phyloP scores from a whole-genome alignment of 2,888 invertebrate genomes.

The Heliconius ismenius region DNA sequence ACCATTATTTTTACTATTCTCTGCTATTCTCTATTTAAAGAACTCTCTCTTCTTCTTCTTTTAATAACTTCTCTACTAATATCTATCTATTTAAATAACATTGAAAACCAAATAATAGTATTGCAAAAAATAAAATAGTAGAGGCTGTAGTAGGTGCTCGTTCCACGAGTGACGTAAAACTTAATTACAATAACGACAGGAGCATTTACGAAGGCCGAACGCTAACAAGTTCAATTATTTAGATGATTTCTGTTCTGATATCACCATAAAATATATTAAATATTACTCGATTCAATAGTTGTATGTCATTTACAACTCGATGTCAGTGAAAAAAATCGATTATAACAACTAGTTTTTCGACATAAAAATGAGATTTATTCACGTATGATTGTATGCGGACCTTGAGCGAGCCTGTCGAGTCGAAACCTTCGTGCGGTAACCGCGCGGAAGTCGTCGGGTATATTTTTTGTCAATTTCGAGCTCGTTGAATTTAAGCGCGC shows the following conservation, averaged over 20 bases:
- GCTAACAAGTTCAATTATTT: constrained; percentile 76
- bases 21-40: constrained; percentile 23
- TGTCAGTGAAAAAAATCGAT: constrained; percentile 68
- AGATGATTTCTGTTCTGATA: constrained; percentile 65
- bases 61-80: no score
- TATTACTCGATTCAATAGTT: constrained; percentile 61
- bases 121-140: constrained; percentile 67
- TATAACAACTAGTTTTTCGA: constrained; percentile 69
- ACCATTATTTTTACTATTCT: background rate
- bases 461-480: constrained; percentile 78
- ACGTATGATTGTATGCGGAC: constrained; percentile 79
- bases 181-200: constrained; percentile 78
- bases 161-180: constrained; percentile 77
- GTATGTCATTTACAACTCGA: constrained; percentile 57
- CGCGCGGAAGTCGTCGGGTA: constrained; percentile 79
- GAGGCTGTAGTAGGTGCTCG: constrained; percentile 77
- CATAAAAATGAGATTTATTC: constrained; percentile 76
- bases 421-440: constrained; percentile 81
- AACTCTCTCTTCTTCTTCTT: background rate
- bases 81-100: constrained; percentile 28
- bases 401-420: constrained; percentile 77
- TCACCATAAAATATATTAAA: constrained; percentile 66
- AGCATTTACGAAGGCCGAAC: constrained; percentile 71
- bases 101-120: constrained; percentile 63
- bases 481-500: constrained; percentile 75